phyloP scores from a whole-genome alignment of 2,797 vertebrate species.

The Hypotaenidia okinawae region DNA sequence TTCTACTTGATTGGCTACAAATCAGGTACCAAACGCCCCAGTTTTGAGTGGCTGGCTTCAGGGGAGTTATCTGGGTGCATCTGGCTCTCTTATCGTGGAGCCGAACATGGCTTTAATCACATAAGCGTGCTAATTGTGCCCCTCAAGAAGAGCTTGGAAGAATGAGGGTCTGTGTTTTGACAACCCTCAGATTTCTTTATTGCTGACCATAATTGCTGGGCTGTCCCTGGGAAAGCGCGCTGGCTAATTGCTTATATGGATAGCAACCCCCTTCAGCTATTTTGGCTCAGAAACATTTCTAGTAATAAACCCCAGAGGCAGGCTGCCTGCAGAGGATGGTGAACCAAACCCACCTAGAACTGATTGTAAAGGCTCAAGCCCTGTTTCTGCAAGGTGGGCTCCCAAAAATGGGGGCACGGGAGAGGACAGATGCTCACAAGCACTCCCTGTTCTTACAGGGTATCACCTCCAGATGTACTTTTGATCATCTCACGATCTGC shows the following conservation, averaged over 20 bases:
- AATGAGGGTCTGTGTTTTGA: constrained; percentile 65
- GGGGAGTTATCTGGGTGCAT: constrained; percentile 72
- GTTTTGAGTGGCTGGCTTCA: constrained; percentile 54
- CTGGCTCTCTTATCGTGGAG: constrained; percentile 66
- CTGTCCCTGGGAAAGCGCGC: constrained; percentile 66
- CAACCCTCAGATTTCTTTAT: constrained; percentile 66
- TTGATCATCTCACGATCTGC: not conserved
- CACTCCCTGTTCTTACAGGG: not conserved
- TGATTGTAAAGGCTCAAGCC: not conserved
- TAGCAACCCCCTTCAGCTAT: not conserved
- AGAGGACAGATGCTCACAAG: not conserved
- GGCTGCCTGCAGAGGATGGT: not conserved
- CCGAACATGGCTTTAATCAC: constrained; percentile 72
- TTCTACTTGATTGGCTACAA: constrained; percentile 78
- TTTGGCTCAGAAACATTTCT: not conserved
- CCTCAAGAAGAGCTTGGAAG: constrained; percentile 71
- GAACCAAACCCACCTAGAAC: not conserved
- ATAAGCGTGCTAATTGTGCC: constrained; percentile 68
- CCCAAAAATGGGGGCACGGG: not conserved
- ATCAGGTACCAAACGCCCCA: constrained; percentile 77
- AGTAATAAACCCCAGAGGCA: not conserved
- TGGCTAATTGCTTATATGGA: constrained; percentile 66
- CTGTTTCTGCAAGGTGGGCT: not conserved
- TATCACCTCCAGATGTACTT: not conserved
- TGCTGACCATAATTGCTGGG: constrained; percentile 67